Conservation (phyloP, 2,113 vertebrate species). For the Cynopterus brachyotis region DNA sequence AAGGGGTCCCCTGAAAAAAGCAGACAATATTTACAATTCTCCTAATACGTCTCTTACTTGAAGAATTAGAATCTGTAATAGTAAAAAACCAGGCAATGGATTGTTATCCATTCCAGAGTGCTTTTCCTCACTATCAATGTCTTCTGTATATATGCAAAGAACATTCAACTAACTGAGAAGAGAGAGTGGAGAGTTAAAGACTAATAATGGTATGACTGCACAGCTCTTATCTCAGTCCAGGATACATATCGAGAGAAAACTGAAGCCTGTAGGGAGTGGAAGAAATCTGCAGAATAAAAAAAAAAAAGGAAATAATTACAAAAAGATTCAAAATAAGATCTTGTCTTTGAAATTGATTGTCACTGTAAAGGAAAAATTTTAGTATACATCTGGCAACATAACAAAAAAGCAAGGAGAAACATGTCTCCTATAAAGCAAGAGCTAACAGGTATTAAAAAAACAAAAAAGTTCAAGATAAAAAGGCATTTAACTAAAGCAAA, state of each 20-base stretch:
- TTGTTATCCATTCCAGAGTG: rapidly evolving
- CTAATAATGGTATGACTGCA: not conserved
- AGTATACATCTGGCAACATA: not conserved
- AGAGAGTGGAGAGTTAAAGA: rapidly evolving
- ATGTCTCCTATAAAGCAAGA: not conserved
- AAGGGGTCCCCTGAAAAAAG: not conserved
- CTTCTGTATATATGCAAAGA: not conserved
- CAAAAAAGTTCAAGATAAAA: not conserved
- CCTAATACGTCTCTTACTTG: not conserved
- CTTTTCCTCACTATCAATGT: not conserved
- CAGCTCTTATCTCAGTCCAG: not conserved
- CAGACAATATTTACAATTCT: not conserved
- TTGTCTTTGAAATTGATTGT: not conserved
- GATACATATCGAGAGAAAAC: not conserved
- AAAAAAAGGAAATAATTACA: not conserved
- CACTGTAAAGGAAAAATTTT: not conserved
- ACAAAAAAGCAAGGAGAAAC: not conserved
- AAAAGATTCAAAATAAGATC: not conserved
- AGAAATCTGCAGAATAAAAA: not conserved
- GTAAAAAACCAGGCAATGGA: not conserved
- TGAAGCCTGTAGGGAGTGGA: not conserved
- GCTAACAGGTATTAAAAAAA: not conserved
- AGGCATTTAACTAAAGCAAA: not conserved
- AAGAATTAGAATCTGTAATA: not conserved
- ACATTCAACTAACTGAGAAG: not conserved